Percentiles rank a stretch among this genome's conserved stretches.
Conservation (phyloP, 2,888 invertebrate species). For the Pristionchus mayeri region DNA sequence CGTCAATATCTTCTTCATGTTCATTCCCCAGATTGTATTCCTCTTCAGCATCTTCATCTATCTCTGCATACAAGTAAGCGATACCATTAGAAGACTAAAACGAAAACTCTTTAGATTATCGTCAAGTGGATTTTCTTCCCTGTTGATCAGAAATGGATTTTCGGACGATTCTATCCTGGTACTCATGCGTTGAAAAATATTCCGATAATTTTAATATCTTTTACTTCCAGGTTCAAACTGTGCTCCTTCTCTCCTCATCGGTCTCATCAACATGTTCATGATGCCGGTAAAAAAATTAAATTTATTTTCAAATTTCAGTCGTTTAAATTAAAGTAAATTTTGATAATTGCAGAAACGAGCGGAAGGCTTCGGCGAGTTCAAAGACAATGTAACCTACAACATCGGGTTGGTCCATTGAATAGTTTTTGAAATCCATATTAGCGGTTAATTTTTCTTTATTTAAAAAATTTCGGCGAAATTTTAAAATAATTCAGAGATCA, state of each 20-base stretch:
- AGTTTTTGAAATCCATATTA: no score
- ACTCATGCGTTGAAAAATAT: background rate
- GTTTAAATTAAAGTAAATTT: background rate
- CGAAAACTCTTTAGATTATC: conserved; percentile 58
- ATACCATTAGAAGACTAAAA: no score
- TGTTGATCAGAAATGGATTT: conserved; percentile 62
- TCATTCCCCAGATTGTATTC: conserved; percentile 95
- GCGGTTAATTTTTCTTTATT: no score
- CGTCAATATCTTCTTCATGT: conserved; percentile 90
- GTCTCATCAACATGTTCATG: conserved; percentile 84
- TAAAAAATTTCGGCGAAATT: no score
- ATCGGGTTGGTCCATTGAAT: background rate
- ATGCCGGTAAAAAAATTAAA: conserved; percentile 81
- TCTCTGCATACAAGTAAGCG: conserved; percentile 88
- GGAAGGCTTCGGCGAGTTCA: conserved; percentile 20
- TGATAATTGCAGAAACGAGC: background rate
- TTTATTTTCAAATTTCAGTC: background rate
- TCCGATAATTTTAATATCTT: background rate
- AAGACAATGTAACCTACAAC: background rate
- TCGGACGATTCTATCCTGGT: conserved; percentile 71
- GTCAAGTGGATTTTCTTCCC: conserved; percentile 73
- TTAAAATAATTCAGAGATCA: conserved; percentile 1
- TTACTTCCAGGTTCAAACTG: conserved; percentile 80
- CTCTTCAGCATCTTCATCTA: conserved; percentile 92
- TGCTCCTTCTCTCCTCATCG: conserved; percentile 96